Evolutionary conservation across 2,113 vertebrate genomes (phyloP).

Genomic region (Meriones unguiculatus): DNA sequence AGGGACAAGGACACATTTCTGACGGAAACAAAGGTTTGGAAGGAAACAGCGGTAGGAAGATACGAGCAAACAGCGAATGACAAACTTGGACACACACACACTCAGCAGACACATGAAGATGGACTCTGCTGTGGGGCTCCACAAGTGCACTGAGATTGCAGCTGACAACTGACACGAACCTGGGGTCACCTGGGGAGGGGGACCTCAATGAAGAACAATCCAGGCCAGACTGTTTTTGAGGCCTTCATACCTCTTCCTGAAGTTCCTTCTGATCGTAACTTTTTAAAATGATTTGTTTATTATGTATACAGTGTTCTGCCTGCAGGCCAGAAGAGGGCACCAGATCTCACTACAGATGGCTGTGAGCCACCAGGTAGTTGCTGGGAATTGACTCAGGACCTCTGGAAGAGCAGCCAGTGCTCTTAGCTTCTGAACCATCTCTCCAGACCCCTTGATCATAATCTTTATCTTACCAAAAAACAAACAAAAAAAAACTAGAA

Average conservation of each 20-base stretch:
- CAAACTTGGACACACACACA: background rate
- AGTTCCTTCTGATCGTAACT: background rate
- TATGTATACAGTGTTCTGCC: no score
- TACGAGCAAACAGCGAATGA: background rate
- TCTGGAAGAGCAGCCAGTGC: no score
- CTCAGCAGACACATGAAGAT: background rate
- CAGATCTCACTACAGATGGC: no score
- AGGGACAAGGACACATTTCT: rapidly evolving
- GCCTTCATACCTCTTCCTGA: background rate
- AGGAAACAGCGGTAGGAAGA: background rate
- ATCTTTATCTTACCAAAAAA: background rate
- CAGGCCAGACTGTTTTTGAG: background rate
- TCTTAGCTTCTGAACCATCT: no score
- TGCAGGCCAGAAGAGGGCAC: no score
- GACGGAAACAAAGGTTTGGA: background rate
- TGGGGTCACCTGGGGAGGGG: background rate
- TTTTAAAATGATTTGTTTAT: no score
- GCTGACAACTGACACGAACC: background rate
- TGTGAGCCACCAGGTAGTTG: no score
- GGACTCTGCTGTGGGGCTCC: background rate
- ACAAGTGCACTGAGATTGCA: background rate
- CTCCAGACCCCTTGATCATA: no score
- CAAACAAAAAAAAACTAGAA: background rate
- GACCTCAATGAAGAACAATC: background rate
- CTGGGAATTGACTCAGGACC: no score